These are phyloP conservation scores for Eonycteris spelaea DNA, from an alignment of 2,113 vertebrate species.

Conservation along the genomic window DNA sequence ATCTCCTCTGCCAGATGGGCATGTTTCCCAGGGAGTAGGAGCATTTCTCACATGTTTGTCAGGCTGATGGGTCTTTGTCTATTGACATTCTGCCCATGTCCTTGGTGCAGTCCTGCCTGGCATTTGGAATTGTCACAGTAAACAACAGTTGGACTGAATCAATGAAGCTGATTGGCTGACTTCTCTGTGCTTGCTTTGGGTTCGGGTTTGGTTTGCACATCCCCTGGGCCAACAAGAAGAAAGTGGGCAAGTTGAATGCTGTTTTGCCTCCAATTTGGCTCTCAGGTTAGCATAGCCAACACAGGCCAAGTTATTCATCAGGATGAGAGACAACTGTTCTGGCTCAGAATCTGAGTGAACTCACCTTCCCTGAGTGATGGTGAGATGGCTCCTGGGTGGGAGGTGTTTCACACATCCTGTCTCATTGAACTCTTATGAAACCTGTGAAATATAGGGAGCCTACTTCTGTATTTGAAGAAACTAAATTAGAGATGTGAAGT, in stretches of 20 bases:
- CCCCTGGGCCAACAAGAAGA: not conserved
- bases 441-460: not conserved
- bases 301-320: not conserved
- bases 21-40: not conserved
- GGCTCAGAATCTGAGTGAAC: not conserved
- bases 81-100: not conserved
- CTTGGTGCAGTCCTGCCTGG: not conserved
- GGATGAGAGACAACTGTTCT: not conserved
- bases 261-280: not conserved
- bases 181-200: not conserved
- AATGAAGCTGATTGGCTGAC: not conserved
- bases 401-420: not conserved
- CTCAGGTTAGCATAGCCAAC: not conserved
- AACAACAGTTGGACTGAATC: constrained; percentile 7
- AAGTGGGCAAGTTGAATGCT: not conserved
- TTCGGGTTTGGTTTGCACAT: not conserved
- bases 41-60: not conserved
- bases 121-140: not conserved
- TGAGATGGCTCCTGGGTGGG: not conserved
- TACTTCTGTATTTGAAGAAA: not conserved
- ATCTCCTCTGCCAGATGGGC: not conserved
- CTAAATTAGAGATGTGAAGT: not conserved
- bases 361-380: not conserved
- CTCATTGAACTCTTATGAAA: not conserved
- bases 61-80: not conserved